These are phyloP conservation scores for Fratercula arctica DNA, from an alignment of 2,797 vertebrate species.

Conservation along the genomic window DNA sequence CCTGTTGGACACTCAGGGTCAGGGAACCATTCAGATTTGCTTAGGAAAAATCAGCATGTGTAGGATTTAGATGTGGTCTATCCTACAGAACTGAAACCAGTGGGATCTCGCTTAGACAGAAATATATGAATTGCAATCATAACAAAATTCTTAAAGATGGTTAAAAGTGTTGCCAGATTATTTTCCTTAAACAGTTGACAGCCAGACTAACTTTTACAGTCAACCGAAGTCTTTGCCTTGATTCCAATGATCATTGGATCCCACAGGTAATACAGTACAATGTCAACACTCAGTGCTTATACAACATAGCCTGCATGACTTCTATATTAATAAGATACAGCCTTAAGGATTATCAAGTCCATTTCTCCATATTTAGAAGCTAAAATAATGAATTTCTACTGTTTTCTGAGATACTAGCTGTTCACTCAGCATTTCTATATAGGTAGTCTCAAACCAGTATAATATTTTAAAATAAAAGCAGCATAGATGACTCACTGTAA, in stretches of 20 bases:
- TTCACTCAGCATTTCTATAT: not conserved
- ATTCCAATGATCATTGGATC: not conserved
- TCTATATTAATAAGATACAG: not conserved
- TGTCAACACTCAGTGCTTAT: not conserved
- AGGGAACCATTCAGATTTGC: not conserved
- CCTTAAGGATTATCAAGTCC: not conserved
- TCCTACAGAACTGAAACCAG: not conserved
- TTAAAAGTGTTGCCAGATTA: not conserved
- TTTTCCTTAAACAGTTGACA: not conserved
- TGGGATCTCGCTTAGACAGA: not conserved
- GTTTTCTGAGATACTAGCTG: not conserved
- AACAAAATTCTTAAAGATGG: not conserved
- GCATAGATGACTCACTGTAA: accelerated
- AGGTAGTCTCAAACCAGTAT: not conserved
- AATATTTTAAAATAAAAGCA: not conserved
- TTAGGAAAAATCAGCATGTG: not conserved
- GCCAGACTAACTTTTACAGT: not conserved
- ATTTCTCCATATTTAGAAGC: not conserved
- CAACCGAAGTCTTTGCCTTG: not conserved
- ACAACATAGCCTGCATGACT: not conserved
- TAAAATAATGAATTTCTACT: not conserved
- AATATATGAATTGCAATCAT: not conserved
- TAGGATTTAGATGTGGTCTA: not conserved
- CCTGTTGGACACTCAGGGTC: accelerated
- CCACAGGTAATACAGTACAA: not conserved